Evolutionary conservation across 2,888 invertebrate genomes (phyloP), one percentile per base, ranked within the genome.

Genomic region (Xanthia icteritia): DNA sequence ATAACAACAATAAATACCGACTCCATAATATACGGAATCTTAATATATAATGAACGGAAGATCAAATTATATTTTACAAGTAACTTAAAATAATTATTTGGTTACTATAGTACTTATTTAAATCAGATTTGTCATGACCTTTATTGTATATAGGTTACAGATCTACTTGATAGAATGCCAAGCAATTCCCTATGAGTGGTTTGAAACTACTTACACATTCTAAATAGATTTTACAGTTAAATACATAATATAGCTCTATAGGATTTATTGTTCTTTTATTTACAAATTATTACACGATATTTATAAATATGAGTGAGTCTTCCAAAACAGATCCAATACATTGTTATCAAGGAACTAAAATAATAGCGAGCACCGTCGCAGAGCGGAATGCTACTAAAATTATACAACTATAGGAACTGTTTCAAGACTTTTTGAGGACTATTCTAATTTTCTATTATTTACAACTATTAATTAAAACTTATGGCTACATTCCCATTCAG

Each of bases 401-500:
- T 91, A 92, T 85, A 90, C 70, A 87, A 81, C 87, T 92, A 94
- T 91, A 94, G 94, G 94, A 94, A 94, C 94, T 94, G 91, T 93
- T 89, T 83, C 89, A 89, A 83, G 90, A 92, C 88, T 80, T 77
- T 83, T 87, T 81, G 86, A 86, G 82, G 84, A 84, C 72, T 87
- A 90, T 73, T 85, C 81, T 82, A 88, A 90, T 75, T 78, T 39
- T 56, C 67, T 86, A 83, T 13, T 92, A 93, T 94, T 91, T 93
- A 93, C 92, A 93, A 86, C 77, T 86, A 86, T 82, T 77, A 80
- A 83, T 87, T 86, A 91, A 83, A 90, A 85, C 91, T 89, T 91
- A 93, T 92, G 91, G 90, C 93, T 92, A 95, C 94, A 93, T 93
- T 94, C 96, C 95, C 94, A 94, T 92, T 96, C 96, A 96, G 96